These are phyloP conservation scores for Thalassaphorura encarpata DNA, from an alignment of 1,140 invertebrate genomes.

Conservation along the genomic window DNA sequence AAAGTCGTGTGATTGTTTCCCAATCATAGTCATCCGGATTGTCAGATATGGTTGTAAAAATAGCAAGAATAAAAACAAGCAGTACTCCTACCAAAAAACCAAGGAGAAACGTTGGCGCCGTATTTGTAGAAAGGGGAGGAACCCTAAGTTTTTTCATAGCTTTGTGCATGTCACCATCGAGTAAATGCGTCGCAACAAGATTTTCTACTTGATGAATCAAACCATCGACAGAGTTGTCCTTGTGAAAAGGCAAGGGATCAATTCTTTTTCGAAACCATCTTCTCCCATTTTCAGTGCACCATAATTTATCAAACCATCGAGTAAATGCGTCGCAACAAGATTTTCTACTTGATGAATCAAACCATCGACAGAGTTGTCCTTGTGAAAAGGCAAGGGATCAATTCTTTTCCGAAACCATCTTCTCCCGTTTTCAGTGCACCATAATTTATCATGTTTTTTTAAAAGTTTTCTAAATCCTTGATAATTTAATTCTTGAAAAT, in stretches of 20 bases:
- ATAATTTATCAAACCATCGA: too few relatives aligned
- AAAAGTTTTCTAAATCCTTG: slow-evolving; percentile 98
- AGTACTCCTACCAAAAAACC: slow-evolving; percentile 92
- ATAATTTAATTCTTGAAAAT: slow-evolving; percentile 91
- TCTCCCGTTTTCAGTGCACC: slow-evolving; percentile 50
- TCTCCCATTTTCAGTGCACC: slow-evolving; percentile 49
- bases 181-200: slow-evolving; percentile 79
- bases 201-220: slow-evolving; percentile 92
- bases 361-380: slow-evolving; percentile 93
- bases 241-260: slow-evolving; percentile 88
- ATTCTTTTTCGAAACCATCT: slow-evolving; percentile 87
- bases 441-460: slow-evolving; percentile 99
- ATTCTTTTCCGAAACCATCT: slow-evolving; percentile 88
- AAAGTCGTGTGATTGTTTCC: slow-evolving; percentile 70
- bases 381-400: slow-evolving; percentile 88
- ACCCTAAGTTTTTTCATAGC: slow-evolving; percentile 60
- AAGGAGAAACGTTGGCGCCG: slow-evolving; percentile 52
- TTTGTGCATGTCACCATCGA: slow-evolving; percentile 63
- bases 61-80: slow-evolving; percentile 73
- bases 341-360: slow-evolving; percentile 92
- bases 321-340: slow-evolving; percentile 77
- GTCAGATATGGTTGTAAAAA: slow-evolving; percentile 50
- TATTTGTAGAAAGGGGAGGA: slow-evolving; percentile 88
- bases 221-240: slow-evolving; percentile 92
- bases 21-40: slow-evolving; percentile 45